Conservation (phyloP, 2,113 vertebrate genomes). For the Saguinus midas region DNA sequence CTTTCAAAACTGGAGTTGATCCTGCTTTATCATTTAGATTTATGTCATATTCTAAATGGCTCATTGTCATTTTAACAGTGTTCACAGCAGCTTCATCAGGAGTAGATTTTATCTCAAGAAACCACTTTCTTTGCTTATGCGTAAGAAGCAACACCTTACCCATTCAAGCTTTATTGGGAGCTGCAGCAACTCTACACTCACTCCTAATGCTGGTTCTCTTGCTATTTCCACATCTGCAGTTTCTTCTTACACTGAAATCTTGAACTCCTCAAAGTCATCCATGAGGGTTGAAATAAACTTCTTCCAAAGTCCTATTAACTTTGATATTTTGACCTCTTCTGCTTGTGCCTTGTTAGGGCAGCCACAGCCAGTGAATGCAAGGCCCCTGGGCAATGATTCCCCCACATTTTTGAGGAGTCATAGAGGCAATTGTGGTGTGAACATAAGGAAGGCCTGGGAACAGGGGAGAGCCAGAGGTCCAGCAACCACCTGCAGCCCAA, state of each 20-base stretch:
- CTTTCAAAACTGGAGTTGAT: background rate
- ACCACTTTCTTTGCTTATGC: background rate
- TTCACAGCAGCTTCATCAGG: background rate
- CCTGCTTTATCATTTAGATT: background rate
- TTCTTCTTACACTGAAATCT: background rate
- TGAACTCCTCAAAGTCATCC: background rate
- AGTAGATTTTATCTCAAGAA: background rate
- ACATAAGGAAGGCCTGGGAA: background rate
- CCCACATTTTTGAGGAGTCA: rapidly evolving
- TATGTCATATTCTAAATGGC: background rate
- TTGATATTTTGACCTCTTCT: background rate
- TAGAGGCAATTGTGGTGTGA: background rate
- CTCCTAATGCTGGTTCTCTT: background rate
- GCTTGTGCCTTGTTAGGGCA: background rate
- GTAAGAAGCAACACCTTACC: background rate
- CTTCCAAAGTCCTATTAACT: background rate
- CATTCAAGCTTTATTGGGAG: background rate
- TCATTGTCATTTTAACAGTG: background rate
- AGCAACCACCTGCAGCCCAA: too few species aligned
- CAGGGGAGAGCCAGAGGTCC: too few species aligned
- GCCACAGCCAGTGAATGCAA: background rate
- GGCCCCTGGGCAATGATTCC: background rate
- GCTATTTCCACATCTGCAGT: background rate
- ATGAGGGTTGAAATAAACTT: background rate
- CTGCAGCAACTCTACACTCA: background rate